These are phyloP conservation scores for Napeogenes sylphis DNA, from an alignment of 2,888 invertebrate genomes.

Conservation along the genomic window DNA sequence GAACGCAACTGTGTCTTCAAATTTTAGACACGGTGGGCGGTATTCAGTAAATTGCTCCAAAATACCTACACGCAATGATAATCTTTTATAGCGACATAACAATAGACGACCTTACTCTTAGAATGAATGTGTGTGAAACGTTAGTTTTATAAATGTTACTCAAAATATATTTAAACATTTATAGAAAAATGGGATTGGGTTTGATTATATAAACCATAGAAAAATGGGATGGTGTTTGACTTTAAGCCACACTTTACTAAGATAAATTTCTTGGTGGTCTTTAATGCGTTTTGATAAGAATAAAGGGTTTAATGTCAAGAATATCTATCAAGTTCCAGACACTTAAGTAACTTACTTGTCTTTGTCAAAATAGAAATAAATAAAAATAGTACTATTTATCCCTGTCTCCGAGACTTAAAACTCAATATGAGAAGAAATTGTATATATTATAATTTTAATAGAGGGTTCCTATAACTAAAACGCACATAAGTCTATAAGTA, in stretches of 20 bases:
- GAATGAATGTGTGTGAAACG: constrained; percentile 50
- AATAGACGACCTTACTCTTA: constrained; percentile 67
- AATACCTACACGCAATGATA: constrained; percentile 63
- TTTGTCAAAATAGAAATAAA: no score
- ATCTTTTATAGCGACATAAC: constrained; percentile 68
- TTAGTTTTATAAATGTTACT: constrained; percentile 20
- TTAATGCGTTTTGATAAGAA: constrained; percentile 39
- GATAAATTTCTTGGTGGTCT: constrained; percentile 45
- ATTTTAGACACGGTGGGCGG: constrained; percentile 48
- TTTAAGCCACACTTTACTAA: no score
- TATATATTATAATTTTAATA: no score
- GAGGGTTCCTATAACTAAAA: no score
- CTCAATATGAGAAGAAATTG: no score
- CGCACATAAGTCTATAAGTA: no score
- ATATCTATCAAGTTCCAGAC: constrained; percentile 45
- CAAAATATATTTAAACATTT: not conserved
- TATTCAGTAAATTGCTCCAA: constrained; percentile 61
- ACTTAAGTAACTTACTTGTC: constrained; percentile 27
- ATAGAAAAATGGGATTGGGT: no score
- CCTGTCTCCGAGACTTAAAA: not conserved
- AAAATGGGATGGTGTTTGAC: no score
- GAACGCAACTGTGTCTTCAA: constrained; percentile 31
- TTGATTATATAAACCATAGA: no score
- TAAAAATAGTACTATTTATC: not conserved
- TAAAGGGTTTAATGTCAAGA: constrained; percentile 14